Conservation (phyloP, 2,797 vertebrate genomes). For the Euthynnus affinis region DNA sequence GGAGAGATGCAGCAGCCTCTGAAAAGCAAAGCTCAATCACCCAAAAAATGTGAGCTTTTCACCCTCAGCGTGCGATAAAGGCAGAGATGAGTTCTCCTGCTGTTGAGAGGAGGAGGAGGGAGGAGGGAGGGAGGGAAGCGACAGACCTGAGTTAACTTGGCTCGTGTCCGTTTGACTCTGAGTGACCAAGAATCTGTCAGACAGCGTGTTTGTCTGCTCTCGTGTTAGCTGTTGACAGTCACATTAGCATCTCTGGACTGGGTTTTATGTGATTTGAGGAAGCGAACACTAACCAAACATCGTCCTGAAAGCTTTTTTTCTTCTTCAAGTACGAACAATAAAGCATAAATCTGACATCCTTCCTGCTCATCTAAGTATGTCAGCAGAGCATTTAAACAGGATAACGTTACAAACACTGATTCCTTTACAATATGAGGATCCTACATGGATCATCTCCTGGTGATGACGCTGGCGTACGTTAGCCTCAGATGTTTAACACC, state of each 20-base stretch:
- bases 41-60: constrained; percentile 8
- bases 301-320: no score
- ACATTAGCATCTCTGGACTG: background rate
- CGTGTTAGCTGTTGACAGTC: no score
- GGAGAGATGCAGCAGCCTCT: constrained; percentile 12
- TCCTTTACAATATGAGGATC: no score
- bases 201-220: background rate
- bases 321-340: background rate
- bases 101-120: background rate
- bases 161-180: background rate
- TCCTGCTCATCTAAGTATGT: background rate
- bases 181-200: background rate
- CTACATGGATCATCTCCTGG: no score
- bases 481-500: no score
- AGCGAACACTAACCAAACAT: background rate
- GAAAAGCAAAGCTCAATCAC: constrained; percentile 13
- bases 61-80: constrained; percentile 8
- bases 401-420: no score
- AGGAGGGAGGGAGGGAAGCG: no score
- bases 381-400: no score
- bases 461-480: no score
- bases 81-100: constrained; percentile 12
- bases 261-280: background rate
- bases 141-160: constrained; percentile 2
- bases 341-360: background rate